A percentile compares a stretch with the other conserved stretches of the same genome.
Conservation (phyloP, 2,113 vertebrate genomes). For the Mustela nigripes region DNA sequence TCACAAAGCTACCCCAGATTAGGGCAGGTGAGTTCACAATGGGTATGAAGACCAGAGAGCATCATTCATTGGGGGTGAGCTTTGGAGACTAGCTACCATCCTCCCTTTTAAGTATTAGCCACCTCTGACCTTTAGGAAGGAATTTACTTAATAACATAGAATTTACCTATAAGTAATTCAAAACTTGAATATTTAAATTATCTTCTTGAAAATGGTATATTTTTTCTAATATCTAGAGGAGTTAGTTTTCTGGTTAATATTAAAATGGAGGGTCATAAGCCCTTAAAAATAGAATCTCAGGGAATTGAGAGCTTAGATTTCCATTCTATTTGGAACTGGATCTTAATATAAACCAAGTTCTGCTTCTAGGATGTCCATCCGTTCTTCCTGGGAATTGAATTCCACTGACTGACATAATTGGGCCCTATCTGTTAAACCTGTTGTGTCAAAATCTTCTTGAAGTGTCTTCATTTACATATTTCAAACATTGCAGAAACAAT, state of each 20-base stretch:
- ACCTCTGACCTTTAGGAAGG: background rate
- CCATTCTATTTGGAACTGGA: background rate
- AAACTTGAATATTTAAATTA: conserved; percentile 16
- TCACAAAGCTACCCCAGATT: background rate
- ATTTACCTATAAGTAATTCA: background rate
- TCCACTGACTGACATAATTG: conserved; percentile 81
- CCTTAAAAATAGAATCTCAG: conserved; percentile 41
- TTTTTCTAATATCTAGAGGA: background rate
- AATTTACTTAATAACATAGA: background rate
- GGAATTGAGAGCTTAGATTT: conserved; percentile 5
- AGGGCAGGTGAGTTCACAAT: background rate
- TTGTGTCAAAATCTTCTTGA: conserved; percentile 83
- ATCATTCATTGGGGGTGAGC: background rate
- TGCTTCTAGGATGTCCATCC: conserved; percentile 62
- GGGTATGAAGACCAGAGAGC: background rate
- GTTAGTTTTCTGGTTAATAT: conserved; percentile 15
- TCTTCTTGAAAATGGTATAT: background rate
- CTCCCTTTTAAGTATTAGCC: background rate
- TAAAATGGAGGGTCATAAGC: background rate
- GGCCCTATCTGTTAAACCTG: conserved; percentile 80
- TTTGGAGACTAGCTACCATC: background rate
- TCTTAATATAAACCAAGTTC: conserved; percentile 54
- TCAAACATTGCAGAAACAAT: conserved; percentile 72
- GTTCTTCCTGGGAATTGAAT: conserved; percentile 68
- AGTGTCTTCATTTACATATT: conserved; percentile 84